Percentiles rank a stretch among this genome's conserved stretches.
phyloP scores from a whole-genome alignment of 2,113 vertebrate genomes.

The Elephantulus edwardii region DNA sequence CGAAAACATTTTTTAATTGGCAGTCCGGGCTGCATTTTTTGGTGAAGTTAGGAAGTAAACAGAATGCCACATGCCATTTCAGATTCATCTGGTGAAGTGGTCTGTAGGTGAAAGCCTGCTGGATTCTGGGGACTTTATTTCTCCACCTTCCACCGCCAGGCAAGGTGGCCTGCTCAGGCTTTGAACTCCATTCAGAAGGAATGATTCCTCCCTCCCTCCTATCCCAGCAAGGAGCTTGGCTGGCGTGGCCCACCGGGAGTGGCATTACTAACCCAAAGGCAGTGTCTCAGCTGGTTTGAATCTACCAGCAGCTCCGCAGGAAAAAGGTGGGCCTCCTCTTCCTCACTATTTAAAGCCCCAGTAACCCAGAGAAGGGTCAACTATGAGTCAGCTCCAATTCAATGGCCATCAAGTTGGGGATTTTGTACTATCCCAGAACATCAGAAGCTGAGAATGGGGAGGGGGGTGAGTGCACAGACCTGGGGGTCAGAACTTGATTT shows the following conservation, averaged over 20 bases:
- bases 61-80: slow-evolving; percentile 63
- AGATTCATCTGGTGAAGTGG: background rate
- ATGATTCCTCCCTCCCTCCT: background rate
- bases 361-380: too few relatives aligned
- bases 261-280: too few relatives aligned
- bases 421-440: too few relatives aligned
- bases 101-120: background rate
- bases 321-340: too few relatives aligned
- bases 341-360: too few relatives aligned
- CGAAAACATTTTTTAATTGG: slow-evolving; percentile 76
- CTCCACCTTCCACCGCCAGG: background rate
- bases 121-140: background rate
- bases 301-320: too few relatives aligned
- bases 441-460: background rate
- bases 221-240: too few relatives aligned
- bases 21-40: slow-evolving; percentile 60
- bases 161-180: background rate
- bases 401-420: too few relatives aligned
- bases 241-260: too few relatives aligned
- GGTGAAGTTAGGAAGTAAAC: slow-evolving; percentile 70
- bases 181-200: slow-evolving; percentile 4
- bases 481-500: background rate
- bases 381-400: too few relatives aligned
- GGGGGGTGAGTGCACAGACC: background rate
- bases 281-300: too few relatives aligned